phyloP scores from a whole-genome alignment of 2,888 invertebrate species.

The Drepana falcataria region DNA sequence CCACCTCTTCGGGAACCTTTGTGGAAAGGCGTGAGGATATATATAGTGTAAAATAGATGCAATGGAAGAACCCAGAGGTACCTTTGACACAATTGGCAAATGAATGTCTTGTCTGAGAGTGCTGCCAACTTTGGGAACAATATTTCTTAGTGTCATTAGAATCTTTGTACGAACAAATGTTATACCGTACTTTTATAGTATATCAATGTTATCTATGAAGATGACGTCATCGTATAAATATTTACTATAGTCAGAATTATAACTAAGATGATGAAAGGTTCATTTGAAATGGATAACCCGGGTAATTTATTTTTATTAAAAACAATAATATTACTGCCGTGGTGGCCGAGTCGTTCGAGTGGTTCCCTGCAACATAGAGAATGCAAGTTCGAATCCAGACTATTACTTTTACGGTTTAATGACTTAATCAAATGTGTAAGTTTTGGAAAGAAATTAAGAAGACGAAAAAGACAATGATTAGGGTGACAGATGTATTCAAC shows the following conservation, averaged over 20 bases:
- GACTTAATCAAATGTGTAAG: too few relatives aligned
- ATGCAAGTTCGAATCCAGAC: too few relatives aligned
- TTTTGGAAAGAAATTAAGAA: too few relatives aligned
- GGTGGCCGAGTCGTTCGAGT: too few relatives aligned
- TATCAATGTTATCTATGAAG: neutral
- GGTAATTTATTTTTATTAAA: neutral
- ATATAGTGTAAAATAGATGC: neutral
- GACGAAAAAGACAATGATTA: too few relatives aligned
- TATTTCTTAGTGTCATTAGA: neutral
- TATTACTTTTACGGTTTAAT: too few relatives aligned
- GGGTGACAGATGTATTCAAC: too few relatives aligned
- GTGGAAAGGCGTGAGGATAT: too few relatives aligned
- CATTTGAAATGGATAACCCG: neutral
- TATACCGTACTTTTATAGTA: too few relatives aligned
- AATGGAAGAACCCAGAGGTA: neutral
- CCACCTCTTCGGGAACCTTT: too few relatives aligned
- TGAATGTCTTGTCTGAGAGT: neutral
- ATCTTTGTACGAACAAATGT: too few relatives aligned
- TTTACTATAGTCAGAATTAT: neutral
- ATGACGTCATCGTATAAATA: neutral
- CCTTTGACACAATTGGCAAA: neutral
- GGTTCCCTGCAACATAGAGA: too few relatives aligned
- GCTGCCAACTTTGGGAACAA: neutral
- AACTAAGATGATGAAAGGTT: neutral
- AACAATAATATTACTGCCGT: neutral